Conservation (phyloP, 2,113 vertebrate genomes). For the Trogon melanurus region DNA sequence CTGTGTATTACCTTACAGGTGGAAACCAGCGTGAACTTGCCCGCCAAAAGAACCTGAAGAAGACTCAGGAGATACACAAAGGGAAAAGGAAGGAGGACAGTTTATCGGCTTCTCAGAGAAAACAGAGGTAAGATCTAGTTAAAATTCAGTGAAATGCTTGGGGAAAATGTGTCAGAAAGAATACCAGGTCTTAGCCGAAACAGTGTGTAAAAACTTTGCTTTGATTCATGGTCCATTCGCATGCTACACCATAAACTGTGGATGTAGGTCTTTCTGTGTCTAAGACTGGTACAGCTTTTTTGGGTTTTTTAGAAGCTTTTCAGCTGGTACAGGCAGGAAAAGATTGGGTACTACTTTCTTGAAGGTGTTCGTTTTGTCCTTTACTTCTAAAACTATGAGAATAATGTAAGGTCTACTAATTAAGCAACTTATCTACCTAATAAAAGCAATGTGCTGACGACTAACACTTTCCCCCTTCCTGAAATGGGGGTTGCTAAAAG, state of each 20-base stretch:
- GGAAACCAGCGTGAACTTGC: slow-evolving; percentile 83
- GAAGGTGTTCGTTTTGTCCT: neutral
- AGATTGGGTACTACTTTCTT: neutral
- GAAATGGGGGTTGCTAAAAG: neutral
- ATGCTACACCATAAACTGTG: accelerated
- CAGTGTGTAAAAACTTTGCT: neutral
- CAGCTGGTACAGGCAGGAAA: neutral
- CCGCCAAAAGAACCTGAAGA: slow-evolving; percentile 82
- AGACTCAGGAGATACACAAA: slow-evolving; percentile 78
- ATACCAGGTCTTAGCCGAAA: neutral
- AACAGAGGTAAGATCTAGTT: slow-evolving; percentile 70
- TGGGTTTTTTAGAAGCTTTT: neutral
- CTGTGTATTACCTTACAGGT: slow-evolving; percentile 32
- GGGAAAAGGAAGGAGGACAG: slow-evolving; percentile 82
- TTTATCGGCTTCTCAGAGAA: slow-evolving; percentile 78
- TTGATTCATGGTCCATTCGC: neutral
- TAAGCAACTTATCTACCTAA: neutral
- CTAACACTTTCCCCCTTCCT: neutral
- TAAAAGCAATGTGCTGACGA: neutral
- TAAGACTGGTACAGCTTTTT: neutral
- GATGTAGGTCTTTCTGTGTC: neutral
- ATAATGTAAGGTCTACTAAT: neutral
- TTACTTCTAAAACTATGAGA: neutral
- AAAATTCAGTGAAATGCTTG: neutral
- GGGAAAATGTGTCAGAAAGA: neutral